Conservation (phyloP, 2,113 vertebrate species). For the Machaerirhynchus nigripectus region DNA sequence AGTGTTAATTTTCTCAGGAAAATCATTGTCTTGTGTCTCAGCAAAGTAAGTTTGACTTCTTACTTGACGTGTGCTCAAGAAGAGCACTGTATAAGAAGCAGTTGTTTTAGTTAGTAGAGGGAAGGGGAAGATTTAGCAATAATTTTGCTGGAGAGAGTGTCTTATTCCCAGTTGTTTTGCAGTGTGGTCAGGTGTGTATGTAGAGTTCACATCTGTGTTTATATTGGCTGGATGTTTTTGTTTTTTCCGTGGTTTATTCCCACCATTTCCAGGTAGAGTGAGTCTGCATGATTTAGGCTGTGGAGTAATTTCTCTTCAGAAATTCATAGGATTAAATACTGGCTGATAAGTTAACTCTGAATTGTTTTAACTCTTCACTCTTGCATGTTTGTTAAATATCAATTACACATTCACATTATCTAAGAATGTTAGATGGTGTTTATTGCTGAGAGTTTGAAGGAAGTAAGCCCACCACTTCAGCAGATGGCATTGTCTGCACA, state of each 20-base stretch:
- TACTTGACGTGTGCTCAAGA: not conserved
- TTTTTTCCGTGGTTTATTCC: not conserved
- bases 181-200: not conserved
- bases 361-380: not conserved
- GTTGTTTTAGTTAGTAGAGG: not conserved
- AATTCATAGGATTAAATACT: not conserved
- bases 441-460: not conserved
- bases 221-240: not conserved
- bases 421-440: not conserved
- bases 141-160: not conserved
- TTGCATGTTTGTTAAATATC: not conserved
- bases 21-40: not conserved
- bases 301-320: not conserved
- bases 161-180: not conserved
- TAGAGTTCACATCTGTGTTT: not conserved
- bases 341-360: not conserved
- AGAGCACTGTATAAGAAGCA: not conserved
- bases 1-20: not conserved
- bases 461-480: not conserved
- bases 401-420: not conserved
- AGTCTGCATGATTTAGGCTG: not conserved
- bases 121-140: not conserved
- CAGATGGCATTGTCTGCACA: not conserved
- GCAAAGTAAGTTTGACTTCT: not conserved
- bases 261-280: not conserved